Evolutionary conservation across 2,888 invertebrate genomes (phyloP), one percentile per base, ranked within the genome.

Genomic region (Frankliniella fusca): DNA sequence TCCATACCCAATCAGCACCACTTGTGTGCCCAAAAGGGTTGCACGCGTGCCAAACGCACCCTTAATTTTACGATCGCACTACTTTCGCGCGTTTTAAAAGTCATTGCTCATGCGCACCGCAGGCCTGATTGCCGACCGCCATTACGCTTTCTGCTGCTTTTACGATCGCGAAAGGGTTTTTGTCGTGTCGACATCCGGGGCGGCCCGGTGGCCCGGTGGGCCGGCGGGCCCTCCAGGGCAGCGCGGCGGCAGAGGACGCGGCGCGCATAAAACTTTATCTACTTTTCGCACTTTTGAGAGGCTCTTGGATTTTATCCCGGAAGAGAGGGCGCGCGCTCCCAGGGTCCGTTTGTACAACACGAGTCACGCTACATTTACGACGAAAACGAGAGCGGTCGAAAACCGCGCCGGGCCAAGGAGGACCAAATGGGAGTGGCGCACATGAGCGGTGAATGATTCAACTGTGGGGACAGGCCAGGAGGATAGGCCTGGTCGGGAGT

Each of bases 321-420:
- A 61, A 61, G 61, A 38, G 38, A 38, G 54, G 61, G 61, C 61
- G 61, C 20, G 38, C 70, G 70, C 27, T 23, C 27, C 23, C 23
- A 76, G 70, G 70, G 70, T 76, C 27, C 70, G 27, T 76, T 76
- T 76, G 70, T 76, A 76, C 23, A 23, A 76, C 70, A 76, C 70
- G 70, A 23, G 10, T 54, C 54, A 54, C 54, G 54, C 54, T 20
- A 54, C 54, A 54, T 54, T 54, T 15, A 15, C 54, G 15, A 20
- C 54, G 54, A 38, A 38, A 38, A 38, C 38, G 38, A 38, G 38
- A 38, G 38, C 38, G 38, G 38, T 38, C 38, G 38, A 38, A 38
- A 38, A 38, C 38, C 38, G 38, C 38, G 38, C 38, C 38, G 38
- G 38, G 38, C 38, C 38, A 38, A 38, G 38, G 38, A 38, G 38